Conservation (phyloP, 2,797 vertebrate genomes). For the Stomatorhinus walkeri region DNA sequence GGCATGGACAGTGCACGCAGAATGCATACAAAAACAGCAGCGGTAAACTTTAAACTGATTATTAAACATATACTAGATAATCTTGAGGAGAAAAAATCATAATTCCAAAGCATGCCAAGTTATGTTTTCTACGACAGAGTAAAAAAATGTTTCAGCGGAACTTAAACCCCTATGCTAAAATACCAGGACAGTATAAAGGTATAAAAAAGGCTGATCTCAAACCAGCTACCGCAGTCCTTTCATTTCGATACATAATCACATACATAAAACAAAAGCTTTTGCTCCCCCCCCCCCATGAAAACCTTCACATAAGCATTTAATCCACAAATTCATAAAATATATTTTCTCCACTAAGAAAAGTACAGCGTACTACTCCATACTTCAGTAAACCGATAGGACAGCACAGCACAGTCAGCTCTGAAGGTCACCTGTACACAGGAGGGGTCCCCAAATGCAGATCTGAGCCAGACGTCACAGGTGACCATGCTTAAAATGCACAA, state of each 20-base stretch:
- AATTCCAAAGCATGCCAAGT: background rate
- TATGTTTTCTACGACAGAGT: background rate
- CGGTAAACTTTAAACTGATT: background rate
- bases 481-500: background rate
- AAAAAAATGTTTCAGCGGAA: background rate
- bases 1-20: background rate
- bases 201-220: background rate
- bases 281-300: background rate
- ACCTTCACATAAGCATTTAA: background rate
- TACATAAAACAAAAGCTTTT: background rate
- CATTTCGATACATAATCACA: background rate
- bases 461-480: background rate
- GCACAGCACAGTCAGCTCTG: background rate
- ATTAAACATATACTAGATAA: background rate
- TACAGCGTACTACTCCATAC: background rate
- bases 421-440: background rate
- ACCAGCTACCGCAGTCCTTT: background rate
- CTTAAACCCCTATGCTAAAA: background rate
- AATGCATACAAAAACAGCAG: background rate
- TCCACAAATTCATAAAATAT: background rate
- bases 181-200: background rate
- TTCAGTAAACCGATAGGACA: background rate
- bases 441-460: background rate
- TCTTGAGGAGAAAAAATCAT: background rate
- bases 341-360: background rate